Conservation (phyloP, 1,140 invertebrate species). For the Plectrocnemia conspersa region DNA sequence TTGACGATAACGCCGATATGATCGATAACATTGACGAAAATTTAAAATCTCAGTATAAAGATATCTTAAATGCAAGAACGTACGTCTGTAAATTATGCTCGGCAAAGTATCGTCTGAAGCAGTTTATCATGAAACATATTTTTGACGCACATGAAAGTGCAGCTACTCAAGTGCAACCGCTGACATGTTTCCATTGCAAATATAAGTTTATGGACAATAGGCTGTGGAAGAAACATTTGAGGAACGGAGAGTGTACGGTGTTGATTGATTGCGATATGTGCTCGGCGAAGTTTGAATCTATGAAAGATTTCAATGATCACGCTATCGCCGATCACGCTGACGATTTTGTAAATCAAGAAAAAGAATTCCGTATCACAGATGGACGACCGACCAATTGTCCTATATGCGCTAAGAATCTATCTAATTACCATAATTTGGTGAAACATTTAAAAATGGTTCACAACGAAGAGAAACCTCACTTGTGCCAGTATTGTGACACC, state of each 20-base stretch:
- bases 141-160: slow-evolving; percentile 50
- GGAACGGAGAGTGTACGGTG: slow-evolving; percentile 49
- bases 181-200: slow-evolving; percentile 47
- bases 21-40: slow-evolving; percentile 15
- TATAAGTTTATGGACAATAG: slow-evolving; percentile 46
- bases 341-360: slow-evolving; percentile 39
- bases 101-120: slow-evolving; percentile 50
- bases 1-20: slow-evolving; percentile 40
- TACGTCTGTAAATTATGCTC: slow-evolving; percentile 50
- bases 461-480: slow-evolving; percentile 48
- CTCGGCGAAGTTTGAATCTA: slow-evolving; percentile 46
- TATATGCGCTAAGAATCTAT: slow-evolving; percentile 51
- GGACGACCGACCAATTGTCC: slow-evolving; percentile 50
- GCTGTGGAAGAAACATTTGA: slow-evolving; percentile 48
- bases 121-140: slow-evolving; percentile 51
- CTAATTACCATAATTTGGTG: slow-evolving; percentile 52
- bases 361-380: slow-evolving; percentile 45
- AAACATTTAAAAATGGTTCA: slow-evolving; percentile 52
- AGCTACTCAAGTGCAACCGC: slow-evolving; percentile 43
- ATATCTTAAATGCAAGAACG: slow-evolving; percentile 49
- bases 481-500: slow-evolving; percentile 47
- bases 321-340: slow-evolving; percentile 46
- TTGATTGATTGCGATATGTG: slow-evolving; percentile 51
- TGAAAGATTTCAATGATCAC: slow-evolving; percentile 51
- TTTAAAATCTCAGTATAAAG: slow-evolving; percentile 46